Conservation (phyloP, 2,888 invertebrate species). For the Nomada flava region DNA sequence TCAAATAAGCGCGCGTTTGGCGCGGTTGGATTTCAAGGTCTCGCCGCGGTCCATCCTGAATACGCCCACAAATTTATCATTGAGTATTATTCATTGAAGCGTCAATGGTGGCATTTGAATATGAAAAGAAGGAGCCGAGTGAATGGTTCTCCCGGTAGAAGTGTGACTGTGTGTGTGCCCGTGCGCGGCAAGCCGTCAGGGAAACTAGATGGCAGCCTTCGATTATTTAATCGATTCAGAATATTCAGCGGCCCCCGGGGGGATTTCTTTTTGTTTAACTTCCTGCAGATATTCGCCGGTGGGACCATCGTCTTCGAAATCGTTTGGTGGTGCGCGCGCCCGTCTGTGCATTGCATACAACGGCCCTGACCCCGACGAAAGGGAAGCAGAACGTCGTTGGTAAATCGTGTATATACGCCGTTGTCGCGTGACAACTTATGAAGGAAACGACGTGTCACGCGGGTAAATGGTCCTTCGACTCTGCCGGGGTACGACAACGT, state of each 20-base stretch:
- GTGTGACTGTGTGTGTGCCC: background rate
- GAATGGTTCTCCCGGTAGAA: conserved; percentile 74
- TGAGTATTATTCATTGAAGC: conserved; percentile 84
- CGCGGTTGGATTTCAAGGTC: conserved; percentile 81
- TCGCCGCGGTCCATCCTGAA: conserved; percentile 81
- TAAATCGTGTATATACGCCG: conserved; percentile 50
- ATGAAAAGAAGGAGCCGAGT: conserved; percentile 83
- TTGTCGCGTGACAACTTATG: conserved; percentile 72
- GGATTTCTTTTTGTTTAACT: conserved; percentile 82
- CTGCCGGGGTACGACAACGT: conserved; percentile 35
- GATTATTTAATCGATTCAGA: conserved; percentile 84
- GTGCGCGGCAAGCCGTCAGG: conserved; percentile 38
- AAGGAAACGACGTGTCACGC: conserved; percentile 69
- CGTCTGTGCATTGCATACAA: background rate
- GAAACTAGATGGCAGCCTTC: conserved; percentile 81
- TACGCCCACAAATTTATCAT: conserved; percentile 84
- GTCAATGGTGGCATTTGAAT: conserved; percentile 84
- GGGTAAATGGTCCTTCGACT: conserved; percentile 64
- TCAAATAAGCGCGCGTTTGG: conserved; percentile 76
- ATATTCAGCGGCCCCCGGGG: conserved; percentile 80
- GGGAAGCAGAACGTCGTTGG: conserved; percentile 49
- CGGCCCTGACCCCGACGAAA: conserved; percentile 60
- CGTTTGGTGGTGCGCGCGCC: conserved; percentile 2
- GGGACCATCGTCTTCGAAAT: conserved; percentile 60
- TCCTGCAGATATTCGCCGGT: conserved; percentile 79